These are phyloP conservation scores for Cryptocephalus primarius DNA, from an alignment of 2,888 invertebrate genomes.

Conservation along the genomic window DNA sequence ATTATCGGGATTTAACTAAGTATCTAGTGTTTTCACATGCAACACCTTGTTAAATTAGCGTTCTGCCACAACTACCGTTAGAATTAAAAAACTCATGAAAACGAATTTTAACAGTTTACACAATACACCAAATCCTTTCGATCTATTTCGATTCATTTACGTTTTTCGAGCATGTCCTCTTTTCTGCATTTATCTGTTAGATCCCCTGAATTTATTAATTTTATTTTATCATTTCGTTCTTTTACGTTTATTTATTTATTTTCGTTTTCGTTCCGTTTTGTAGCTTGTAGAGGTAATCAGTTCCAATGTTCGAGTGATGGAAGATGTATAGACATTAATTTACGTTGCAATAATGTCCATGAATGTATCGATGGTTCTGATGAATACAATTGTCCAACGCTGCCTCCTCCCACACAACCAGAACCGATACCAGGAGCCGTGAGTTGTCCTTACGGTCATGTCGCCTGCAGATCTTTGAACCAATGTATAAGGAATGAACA, in stretches of 20 bases:
- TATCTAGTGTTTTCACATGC: no score
- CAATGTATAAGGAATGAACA: slow-evolving; percentile 48
- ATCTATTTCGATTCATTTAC: no score
- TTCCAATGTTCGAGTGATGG: slow-evolving; percentile 55
- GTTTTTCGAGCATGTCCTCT: no score
- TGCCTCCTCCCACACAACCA: slow-evolving; percentile 27
- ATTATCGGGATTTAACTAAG: no score
- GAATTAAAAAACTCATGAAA: no score
- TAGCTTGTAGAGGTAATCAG: slow-evolving; percentile 54
- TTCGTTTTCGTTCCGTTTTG: slow-evolving; percentile 15
- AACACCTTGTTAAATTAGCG: no score
- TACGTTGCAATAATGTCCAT: slow-evolving; percentile 46
- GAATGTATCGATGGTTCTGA: slow-evolving; percentile 53
- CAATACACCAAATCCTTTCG: no score
- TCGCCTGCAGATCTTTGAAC: slow-evolving; percentile 36
- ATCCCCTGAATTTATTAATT: slow-evolving; percentile 9
- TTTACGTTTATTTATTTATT: slow-evolving; percentile 15
- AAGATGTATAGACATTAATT: slow-evolving; percentile 44
- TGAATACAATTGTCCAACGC: slow-evolving; percentile 43
- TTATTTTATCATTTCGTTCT: slow-evolving; percentile 5
- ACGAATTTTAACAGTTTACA: no score
- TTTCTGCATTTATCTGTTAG: slow-evolving; percentile 4
- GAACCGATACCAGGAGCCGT: slow-evolving; percentile 5
- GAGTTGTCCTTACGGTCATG: slow-evolving; percentile 34
- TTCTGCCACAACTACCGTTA: no score